Evolutionary conservation across 2,888 invertebrate genomes (phyloP).

Genomic region (Eristalis pertinax): DNA sequence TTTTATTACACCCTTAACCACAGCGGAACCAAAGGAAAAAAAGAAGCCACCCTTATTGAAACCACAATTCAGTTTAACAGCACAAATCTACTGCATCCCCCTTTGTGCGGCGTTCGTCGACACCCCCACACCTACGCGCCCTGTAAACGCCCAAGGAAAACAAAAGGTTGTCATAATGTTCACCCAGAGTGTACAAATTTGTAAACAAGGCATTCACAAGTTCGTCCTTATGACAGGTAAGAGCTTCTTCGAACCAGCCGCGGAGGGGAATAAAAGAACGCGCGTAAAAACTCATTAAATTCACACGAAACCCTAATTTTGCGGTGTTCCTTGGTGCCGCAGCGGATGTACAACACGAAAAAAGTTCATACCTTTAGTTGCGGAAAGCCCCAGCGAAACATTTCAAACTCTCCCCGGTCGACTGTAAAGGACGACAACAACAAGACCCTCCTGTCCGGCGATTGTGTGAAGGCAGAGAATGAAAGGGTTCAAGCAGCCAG

Average conservation of each 20-base stretch:
- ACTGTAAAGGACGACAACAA: neutral
- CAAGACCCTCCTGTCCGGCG: neutral
- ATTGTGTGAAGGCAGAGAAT: neutral
- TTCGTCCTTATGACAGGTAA: neutral
- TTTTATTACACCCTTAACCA: no score
- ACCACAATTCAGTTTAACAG: no score
- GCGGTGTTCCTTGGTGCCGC: neutral
- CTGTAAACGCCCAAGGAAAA: neutral
- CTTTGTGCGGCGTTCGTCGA: no score
- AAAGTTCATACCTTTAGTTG: neutral
- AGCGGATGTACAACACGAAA: neutral
- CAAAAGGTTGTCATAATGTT: neutral
- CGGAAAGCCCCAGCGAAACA: neutral
- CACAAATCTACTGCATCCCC: no score
- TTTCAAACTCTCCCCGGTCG: neutral
- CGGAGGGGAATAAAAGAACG: neutral
- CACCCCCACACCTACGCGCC: no score
- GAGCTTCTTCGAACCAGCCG: neutral
- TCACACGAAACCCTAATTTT: constrained; percentile 1
- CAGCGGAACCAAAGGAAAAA: no score
- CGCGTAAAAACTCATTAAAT: neutral
- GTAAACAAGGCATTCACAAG: neutral
- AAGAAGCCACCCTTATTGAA: no score
- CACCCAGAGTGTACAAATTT: neutral
- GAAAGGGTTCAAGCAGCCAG: neutral